Base-by-base conservation (phyloP, 2,888 invertebrate species). In the Keiferia lycopersicella region DNA sequence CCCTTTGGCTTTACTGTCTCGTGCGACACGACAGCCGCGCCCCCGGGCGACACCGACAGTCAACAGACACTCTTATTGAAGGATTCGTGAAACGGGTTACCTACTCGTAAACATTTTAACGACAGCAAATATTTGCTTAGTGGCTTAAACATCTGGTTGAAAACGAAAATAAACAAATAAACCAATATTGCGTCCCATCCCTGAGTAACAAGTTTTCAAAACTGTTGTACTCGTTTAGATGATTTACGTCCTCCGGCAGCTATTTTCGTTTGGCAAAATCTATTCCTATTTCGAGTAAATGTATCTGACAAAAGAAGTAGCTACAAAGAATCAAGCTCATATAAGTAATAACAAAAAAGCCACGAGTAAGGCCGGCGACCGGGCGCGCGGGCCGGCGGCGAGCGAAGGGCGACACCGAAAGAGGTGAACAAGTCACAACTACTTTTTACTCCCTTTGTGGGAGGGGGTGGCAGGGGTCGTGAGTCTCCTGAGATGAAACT, bases 351-450 rank as follows among this genome's bases (percentile, higher is more conserved):
- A 65, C 59, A 65, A 84, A 82, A 80, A 82, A 78, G 74, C 76
- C 76, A 78, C 74, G 76, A 82, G 79, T 78, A 79, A 78, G 81
- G 77, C 58, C 78, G 14, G 78, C 79, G 80, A 82, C 34, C 34
- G 10, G 34, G 10, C 34, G n/a, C n/a, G n/a, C 34, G 34, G 34
- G 26, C 26, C 34, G 34, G 34, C 34, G 89, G 90, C 85, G 89
- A 90, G 45, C 45, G 80, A 82, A 86, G 91, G 89, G 90, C 85
- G 89, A 90, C 90, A 87, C 80, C 84, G 91, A 91, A 91, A 91
- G 91, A 91, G 91, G 91, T 91, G 91, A 91, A 86, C 87, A 87
- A 91, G 90, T 91, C 88, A 86, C 87, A 88, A 88, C 86, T 88
- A 89, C 82, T 91, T 88, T 88, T 90, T 87, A 89, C 91, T 91